Conservation (phyloP, 2,888 invertebrate species). For the Crossocerus cetratus region DNA sequence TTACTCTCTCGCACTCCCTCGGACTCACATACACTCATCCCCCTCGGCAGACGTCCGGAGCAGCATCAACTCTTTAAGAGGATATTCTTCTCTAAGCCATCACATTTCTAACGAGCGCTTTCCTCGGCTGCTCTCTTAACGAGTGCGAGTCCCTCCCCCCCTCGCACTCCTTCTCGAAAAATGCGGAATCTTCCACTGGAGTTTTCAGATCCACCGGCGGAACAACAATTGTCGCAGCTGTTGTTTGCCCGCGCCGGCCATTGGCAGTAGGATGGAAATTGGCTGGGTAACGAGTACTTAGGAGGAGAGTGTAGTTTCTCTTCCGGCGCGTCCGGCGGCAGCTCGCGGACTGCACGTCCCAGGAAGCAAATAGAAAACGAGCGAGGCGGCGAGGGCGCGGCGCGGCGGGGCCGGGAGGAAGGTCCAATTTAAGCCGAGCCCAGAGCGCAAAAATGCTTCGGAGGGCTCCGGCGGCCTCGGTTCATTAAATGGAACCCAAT, state of each 20-base stretch:
- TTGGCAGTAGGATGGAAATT: no score
- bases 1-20: conserved; percentile 4
- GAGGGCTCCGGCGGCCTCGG: conserved; percentile 64
- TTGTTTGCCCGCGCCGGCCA: no score
- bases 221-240: no score
- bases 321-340: no score
- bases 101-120: conserved; percentile 61
- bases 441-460: conserved; percentile 68
- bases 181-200: no score
- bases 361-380: conserved; percentile 58
- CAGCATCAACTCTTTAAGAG: conserved; percentile 58
- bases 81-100: conserved; percentile 59
- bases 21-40: conserved; percentile 12
- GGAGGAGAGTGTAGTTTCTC: no score
- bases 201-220: no score
- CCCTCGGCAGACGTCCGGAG: conserved; percentile 22
- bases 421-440: conserved; percentile 71
- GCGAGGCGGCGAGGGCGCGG: conserved; percentile 22
- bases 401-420: conserved; percentile 38
- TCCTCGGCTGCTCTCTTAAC: conserved; percentile 26
- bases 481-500: conserved; percentile 74
- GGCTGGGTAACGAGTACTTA: no score
- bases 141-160: no score
- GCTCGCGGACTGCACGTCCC: conserved; percentile 47
- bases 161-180: no score